phyloP scores from a whole-genome alignment of 1,140 invertebrate genomes.

The Pentalonia nigronervosa region DNA sequence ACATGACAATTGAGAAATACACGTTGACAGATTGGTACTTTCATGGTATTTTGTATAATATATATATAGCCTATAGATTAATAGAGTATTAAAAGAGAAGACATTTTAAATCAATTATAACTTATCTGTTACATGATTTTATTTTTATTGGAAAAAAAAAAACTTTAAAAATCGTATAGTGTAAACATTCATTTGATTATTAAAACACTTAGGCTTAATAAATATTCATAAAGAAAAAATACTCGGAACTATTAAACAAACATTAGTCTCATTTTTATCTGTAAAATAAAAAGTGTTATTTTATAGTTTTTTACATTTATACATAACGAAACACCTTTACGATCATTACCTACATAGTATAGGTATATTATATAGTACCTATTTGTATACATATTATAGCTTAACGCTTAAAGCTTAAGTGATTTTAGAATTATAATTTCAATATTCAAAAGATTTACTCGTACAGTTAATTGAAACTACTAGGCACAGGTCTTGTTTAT shows the following conservation, averaged over 20 bases:
- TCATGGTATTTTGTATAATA: neutral
- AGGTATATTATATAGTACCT: neutral
- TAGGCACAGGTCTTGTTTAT: neutral
- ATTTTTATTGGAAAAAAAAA: neutral
- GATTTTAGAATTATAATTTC: neutral
- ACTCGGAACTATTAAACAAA: neutral
- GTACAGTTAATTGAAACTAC: neutral
- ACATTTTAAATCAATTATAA: neutral
- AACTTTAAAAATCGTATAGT: neutral
- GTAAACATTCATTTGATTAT: neutral
- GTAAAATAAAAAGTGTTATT: constrained; percentile 9
- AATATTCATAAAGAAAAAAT: constrained; percentile 19
- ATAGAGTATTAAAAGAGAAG: constrained; percentile 6
- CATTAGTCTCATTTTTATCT: neutral
- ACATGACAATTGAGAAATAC: neutral
- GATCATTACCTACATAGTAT: neutral
- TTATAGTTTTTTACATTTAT: constrained; percentile 5
- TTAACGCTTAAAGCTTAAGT: neutral
- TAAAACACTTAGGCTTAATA: neutral
- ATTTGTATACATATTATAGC: neutral
- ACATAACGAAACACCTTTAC: neutral
- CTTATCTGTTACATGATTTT: neutral
- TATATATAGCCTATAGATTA: neutral
- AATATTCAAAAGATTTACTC: neutral
- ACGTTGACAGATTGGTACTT: neutral